A percentile compares a stretch with the other conserved stretches of the same genome.
Conservation (phyloP, 2,888 invertebrate species). For the Dasypogon diadema region DNA sequence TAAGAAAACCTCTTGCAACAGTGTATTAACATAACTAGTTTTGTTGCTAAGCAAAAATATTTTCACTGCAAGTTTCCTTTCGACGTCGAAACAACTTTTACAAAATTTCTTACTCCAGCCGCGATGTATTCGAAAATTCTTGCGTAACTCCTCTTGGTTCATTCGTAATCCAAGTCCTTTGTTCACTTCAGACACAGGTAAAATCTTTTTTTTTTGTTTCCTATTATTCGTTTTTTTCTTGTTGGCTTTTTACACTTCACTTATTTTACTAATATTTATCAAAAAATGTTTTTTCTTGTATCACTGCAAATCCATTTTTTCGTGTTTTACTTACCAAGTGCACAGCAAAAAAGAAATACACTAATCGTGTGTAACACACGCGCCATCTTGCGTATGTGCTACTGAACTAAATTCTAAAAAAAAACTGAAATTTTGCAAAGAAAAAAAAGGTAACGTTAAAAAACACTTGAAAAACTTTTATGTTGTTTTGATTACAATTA, state of each 20-base stretch:
- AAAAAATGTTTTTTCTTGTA: neutral
- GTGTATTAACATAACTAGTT: conserved; percentile 36
- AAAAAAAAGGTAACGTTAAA: neutral
- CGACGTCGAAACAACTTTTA: conserved; percentile 41
- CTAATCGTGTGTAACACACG: conserved; percentile 66
- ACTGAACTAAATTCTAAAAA: conserved; percentile 56
- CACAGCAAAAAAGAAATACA: conserved; percentile 65
- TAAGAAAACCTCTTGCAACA: conserved; percentile 12
- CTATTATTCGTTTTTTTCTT: too few species aligned
- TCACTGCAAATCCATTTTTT: neutral
- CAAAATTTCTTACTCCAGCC: conserved; percentile 29
- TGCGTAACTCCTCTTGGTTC: neutral
- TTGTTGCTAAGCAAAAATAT: conserved; percentile 41
- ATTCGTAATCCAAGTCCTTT: conserved; percentile 17
- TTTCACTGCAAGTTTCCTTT: conserved; percentile 44
- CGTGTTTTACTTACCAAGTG: conserved; percentile 63
- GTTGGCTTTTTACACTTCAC: neutral
- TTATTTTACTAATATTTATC: neutral
- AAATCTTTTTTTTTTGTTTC: neutral
- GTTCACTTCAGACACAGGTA: neutral
- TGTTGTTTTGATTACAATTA: conserved; percentile 19
- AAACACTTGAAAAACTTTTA: neutral
- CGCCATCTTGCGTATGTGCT: conserved; percentile 65
- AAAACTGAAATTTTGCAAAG: conserved; percentile 47
- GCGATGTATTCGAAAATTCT: neutral